Conservation (phyloP, 2,888 invertebrate species). For the Mongoloraphidia duomilia region DNA sequence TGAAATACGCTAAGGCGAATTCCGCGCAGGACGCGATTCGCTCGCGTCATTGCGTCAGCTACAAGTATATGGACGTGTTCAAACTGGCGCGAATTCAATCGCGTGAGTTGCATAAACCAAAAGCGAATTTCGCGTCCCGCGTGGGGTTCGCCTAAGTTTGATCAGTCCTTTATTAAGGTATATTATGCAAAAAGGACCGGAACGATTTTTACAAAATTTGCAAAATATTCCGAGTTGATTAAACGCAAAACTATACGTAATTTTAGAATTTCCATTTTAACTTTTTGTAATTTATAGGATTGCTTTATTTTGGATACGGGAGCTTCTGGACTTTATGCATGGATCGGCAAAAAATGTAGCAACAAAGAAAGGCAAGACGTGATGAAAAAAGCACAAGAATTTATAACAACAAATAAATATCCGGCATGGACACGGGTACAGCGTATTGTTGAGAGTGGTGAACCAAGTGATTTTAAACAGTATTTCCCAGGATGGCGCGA, state of each 20-base stretch:
- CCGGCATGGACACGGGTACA: constrained; percentile 63
- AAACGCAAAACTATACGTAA: neutral
- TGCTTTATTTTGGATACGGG: constrained; percentile 69
- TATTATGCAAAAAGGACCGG: no score
- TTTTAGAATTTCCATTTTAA: no score
- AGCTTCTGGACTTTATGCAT: constrained; percentile 64
- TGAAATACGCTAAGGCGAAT: no score
- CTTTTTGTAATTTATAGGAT: constrained; percentile 34
- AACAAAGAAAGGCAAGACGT: constrained; percentile 58
- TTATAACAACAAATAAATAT: constrained; percentile 49
- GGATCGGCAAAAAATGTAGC: constrained; percentile 67
- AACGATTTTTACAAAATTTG: no score
- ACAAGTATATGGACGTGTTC: no score
- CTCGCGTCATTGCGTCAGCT: no score
- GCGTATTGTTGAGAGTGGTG: constrained; percentile 67
- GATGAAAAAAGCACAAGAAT: constrained; percentile 57
- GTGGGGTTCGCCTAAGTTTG: no score
- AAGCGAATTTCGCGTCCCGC: no score
- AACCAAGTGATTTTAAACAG: constrained; percentile 77
- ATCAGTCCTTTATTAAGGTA: neutral
- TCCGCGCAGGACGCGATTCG: no score
- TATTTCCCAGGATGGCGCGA: constrained; percentile 73
- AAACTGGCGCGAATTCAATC: no score
- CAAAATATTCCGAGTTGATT: no score
- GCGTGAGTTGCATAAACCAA: no score